Base-by-base conservation (phyloP, 2,113 vertebrate species). In the Entomyzon cyanotis region DNA sequence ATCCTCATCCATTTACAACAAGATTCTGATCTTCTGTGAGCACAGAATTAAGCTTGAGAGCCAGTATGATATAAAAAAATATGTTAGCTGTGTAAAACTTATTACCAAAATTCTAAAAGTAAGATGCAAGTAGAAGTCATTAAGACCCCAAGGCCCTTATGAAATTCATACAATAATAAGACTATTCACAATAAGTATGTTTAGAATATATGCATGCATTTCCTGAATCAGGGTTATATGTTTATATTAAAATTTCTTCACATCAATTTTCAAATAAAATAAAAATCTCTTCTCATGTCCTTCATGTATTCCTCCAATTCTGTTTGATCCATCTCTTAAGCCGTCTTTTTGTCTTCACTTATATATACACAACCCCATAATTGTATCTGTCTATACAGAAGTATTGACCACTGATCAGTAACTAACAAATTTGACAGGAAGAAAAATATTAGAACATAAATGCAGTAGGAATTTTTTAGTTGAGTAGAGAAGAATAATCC, bases 321-420 rank as follows among this genome's bases (percentile, higher is more conserved):
- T 6, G 42, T 33, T 70, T 59, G 49, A 24, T 41, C 25, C 5
- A 22, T 11, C 22, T 76, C 16, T 15, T 23, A 1, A 0, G 3
- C 19, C 17, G 58, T 73, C 11, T 71, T 83, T 52, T 28, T 55
- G 21, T 13, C 13, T 87, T 68, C 35, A 30, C 15, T 35, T 39
- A 15, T 23, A 33, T 15, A 27, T 15, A 55, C 12, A 7, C 2
- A 68, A 71, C 6, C 0, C 0, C 2, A 42, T 65, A 74, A 60
- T 44, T 60, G 41, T 27, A 1, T 62, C 10, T 35, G 7, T 23
- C 15, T 62, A 33, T 35, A 15, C 2, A 5, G 31, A 58, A 44
- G 3, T 50, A 37, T 50, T 82, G 39, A 10, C 39, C 39, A 39
- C 39, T 59, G 8, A 59, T 75, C 7, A 15, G 9, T 55, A 75